Conservation (phyloP, 1,140 invertebrate species). For the Orius laevigatus region DNA sequence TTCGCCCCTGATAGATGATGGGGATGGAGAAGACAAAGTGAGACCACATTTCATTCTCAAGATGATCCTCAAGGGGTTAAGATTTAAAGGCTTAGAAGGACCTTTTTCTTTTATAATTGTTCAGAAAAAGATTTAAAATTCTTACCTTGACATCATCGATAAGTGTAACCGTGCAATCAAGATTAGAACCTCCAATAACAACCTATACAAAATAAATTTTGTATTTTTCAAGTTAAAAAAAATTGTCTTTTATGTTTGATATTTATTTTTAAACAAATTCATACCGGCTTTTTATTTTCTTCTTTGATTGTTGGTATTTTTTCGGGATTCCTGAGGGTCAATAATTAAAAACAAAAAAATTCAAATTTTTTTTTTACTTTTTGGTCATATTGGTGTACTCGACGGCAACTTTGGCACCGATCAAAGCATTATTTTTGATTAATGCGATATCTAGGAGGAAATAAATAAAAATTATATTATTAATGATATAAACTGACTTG, state of each 20-base stretch:
- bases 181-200: conserved; percentile 65
- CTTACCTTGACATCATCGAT: conserved; percentile 48
- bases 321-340: not conserved
- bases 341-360: not conserved
- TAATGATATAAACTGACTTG: conserved; percentile 44
- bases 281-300: too few relatives aligned
- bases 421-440: conserved; percentile 78
- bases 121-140: too few relatives aligned
- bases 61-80: too few relatives aligned
- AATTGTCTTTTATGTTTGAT: too few relatives aligned
- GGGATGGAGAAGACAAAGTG: not conserved
- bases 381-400: conserved; percentile 31
- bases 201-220: conserved; percentile 15
- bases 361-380: conserved; percentile 1
- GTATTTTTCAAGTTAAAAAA: not conserved
- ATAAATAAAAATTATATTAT: conserved; percentile 10
- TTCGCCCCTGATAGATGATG: not conserved
- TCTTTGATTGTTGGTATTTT: too few relatives aligned
- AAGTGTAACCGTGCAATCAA: conserved; percentile 55
- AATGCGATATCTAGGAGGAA: conserved; percentile 59
- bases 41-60: too few relatives aligned
- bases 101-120: too few relatives aligned
- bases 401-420: conserved; percentile 69
- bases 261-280: conserved; percentile 4
- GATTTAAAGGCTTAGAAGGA: not conserved